Conservation (phyloP, 2,113 vertebrate genomes). For the Lates calcarifer region DNA sequence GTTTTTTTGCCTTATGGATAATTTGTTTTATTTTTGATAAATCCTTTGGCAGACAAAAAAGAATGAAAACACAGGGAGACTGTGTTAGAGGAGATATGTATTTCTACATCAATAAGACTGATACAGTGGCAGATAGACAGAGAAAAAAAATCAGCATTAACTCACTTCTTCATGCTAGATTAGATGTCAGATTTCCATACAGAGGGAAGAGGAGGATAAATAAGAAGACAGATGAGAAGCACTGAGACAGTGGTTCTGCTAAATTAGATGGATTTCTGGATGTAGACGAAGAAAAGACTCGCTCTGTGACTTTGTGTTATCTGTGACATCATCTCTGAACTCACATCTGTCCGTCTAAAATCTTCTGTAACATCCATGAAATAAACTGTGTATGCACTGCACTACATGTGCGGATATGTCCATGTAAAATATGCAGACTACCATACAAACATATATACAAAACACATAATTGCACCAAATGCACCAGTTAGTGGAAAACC, state of each 20-base stretch:
- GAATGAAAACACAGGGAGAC: not conserved
- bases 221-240: constrained; percentile 31
- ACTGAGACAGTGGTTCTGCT: constrained; percentile 10
- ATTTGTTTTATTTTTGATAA: not conserved
- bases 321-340: not conserved
- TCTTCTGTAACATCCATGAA: not conserved
- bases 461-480: not conserved
- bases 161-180: constrained; percentile 26
- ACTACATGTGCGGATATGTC: not conserved
- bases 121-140: not conserved
- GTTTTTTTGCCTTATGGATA: not conserved
- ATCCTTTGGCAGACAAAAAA: not conserved
- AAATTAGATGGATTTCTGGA: constrained; percentile 19
- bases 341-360: not conserved
- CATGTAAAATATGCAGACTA: not conserved
- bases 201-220: constrained; percentile 4
- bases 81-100: not conserved
- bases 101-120: not conserved
- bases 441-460: not conserved
- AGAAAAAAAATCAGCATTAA: not conserved
- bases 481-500: not conserved
- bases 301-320: not conserved
- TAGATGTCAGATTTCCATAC: constrained; percentile 27
- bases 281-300: not conserved
- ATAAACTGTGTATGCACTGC: too few species aligned